Evolutionary conservation across 1,140 invertebrate species (phyloP).

Genomic region (Drosophila truncata): DNA sequence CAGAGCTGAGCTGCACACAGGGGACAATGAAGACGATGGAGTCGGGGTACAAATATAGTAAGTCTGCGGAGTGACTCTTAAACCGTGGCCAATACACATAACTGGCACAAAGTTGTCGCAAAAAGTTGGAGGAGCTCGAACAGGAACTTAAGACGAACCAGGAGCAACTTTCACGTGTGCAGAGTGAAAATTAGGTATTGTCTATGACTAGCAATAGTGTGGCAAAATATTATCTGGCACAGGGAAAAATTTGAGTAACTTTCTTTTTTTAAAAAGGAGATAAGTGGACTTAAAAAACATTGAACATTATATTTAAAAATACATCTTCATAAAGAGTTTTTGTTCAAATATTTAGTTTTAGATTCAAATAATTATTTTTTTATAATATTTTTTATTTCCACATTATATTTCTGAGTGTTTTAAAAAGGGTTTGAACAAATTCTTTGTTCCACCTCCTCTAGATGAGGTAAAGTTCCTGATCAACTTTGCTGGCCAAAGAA

Average conservation of each 20-base stretch:
- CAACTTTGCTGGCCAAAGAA: constrained; percentile 44
- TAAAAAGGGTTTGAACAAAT: background rate
- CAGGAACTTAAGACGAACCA: constrained; percentile 1
- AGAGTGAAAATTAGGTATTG: constrained; percentile 59
- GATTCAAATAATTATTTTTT: background rate
- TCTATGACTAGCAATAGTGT: constrained; percentile 15
- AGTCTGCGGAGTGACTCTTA: constrained; percentile 29
- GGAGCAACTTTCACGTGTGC: constrained; percentile 45
- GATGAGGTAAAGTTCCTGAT: constrained; percentile 46
- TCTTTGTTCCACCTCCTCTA: constrained; percentile 31
- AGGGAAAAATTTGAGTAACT: background rate
- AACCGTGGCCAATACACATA: constrained; percentile 37
- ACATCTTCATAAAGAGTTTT: no score
- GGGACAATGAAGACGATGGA: background rate
- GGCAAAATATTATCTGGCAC: constrained; percentile 7
- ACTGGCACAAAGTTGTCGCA: constrained; percentile 45
- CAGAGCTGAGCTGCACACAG: background rate
- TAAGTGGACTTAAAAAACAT: no score
- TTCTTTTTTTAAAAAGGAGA: background rate
- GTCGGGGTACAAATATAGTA: background rate
- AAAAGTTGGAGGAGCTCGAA: constrained; percentile 21
- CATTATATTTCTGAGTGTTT: background rate
- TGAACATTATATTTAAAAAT: background rate
- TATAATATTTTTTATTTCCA: background rate
- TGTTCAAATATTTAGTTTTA: no score